Evolutionary conservation across 30 jellyfish, hydroid and myxozoan species (phyloP), one percentile per base, ranked within the genome.

Genomic region (Turritopsis dohrnii): DNA sequence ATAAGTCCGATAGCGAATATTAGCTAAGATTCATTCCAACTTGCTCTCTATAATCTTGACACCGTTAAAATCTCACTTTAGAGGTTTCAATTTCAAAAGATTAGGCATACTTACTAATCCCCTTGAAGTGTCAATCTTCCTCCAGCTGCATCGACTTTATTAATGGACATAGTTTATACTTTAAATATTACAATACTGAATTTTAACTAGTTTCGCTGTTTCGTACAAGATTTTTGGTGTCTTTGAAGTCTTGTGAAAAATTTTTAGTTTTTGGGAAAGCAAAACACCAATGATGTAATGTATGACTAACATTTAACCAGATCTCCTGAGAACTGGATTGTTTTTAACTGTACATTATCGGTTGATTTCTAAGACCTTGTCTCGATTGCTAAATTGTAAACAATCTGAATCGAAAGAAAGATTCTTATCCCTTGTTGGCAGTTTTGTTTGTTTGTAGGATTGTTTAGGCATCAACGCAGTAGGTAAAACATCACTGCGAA

Each of bases 81-180:
- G n/a, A n/a, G n/a, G n/a, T n/a, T n/a, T n/a, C n/a, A n/a, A n/a
- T n/a, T n/a, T 41, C 9, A 41, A 41, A 41, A 41, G 5, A 41
- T 41, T 41, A 41, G 13, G 60, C 60, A 41, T 19, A 69, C 95
- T 90, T 90, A 90, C 97, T 80, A 74, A 60, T 90, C 97, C 29
- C 97, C 97, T 53, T 90, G 97, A 22, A 90, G 93, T 18, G 97
- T 90, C 20, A 90, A 79, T 41, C 97, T 80, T 18, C 97, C 97
- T 27, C 82, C 88, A 31, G 73, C 52, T 66, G 95, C 91, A 29
- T 85, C 86, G 22, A 85, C 76, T 72, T 85, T 86, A 86, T 90
- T 90, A 21, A 90, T 79, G 27, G 97, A 90, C 97, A 90, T 90
- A 29, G 20, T 84, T 71, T 65, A 27, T n/a, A 24, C 19, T 60